Evolutionary conservation across 2,797 vertebrate genomes (phyloP).

Genomic region (Lepus oiostolus): DNA sequence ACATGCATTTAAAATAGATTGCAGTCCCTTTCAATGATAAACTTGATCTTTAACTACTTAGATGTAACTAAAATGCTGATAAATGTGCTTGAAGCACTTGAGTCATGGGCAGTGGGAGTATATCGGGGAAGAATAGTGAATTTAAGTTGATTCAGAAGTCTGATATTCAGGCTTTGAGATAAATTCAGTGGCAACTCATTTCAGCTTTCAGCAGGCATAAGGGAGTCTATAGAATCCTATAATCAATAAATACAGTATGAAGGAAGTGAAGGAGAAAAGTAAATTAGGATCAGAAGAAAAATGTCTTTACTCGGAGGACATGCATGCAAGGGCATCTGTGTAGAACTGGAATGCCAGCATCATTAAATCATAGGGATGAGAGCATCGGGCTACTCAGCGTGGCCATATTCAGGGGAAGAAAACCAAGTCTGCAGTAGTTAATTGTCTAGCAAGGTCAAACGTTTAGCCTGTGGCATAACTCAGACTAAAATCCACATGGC

Average conservation of each 20-base stretch:
- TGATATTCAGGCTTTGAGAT: not conserved
- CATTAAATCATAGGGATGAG: not conserved
- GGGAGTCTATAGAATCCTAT: not conserved
- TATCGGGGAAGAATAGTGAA: not conserved
- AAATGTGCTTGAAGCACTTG: not conserved
- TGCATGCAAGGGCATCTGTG: not conserved
- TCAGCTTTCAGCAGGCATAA: not conserved
- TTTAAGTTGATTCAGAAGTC: not conserved
- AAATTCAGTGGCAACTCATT: not conserved
- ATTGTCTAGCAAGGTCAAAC: not conserved
- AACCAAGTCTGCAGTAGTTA: not conserved
- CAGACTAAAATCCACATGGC: not conserved
- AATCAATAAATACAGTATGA: not conserved
- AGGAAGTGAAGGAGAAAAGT: not conserved
- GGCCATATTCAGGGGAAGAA: not conserved
- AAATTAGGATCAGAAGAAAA: constrained; percentile 28
- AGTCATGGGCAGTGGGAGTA: not conserved
- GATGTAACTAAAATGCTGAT: not conserved
- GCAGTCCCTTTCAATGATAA: not conserved
- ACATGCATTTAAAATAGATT: not conserved
- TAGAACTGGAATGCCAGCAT: not conserved
- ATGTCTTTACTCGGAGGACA: not conserved
- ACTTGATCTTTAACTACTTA: not conserved
- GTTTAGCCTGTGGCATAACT: not conserved
- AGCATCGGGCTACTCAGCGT: not conserved